Evolutionary conservation across 2,797 vertebrate genomes (phyloP).

Genomic region (Pangasius sanitwongsei): DNA sequence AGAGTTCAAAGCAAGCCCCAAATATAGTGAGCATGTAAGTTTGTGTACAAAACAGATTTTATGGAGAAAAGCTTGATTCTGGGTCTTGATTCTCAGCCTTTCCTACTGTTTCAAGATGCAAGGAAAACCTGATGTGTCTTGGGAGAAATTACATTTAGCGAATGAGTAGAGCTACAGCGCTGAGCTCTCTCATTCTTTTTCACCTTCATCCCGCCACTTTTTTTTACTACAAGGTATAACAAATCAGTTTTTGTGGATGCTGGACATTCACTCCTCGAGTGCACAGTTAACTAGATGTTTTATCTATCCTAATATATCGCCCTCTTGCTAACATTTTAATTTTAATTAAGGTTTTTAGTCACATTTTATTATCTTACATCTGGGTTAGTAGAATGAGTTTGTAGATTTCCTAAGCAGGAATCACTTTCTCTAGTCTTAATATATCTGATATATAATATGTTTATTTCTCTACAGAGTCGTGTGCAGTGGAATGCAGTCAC

Average conservation of each 20-base stretch:
- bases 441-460: no score
- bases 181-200: not conserved
- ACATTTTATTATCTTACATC: no score
- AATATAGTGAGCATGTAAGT: not conserved
- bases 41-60: not conserved
- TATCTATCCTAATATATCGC: no score
- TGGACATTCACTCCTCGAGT: not conserved
- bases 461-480: no score
- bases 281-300: not conserved
- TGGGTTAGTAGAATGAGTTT: no score
- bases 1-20: not conserved
- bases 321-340: no score
- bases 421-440: no score
- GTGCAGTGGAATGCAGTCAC: no score
- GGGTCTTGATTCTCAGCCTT: not conserved
- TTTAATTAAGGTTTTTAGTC: no score
- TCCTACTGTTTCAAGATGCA: not conserved
- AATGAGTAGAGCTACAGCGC: not conserved
- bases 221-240: not conserved
- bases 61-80: not conserved
- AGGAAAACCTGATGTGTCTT: not conserved
- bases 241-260: not conserved
- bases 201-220: not conserved
- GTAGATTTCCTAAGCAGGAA: no score
- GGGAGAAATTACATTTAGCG: not conserved